A percentile compares a stretch with the other conserved stretches of the same genome.
Conservation (phyloP, 2,113 vertebrate genomes). For the Cygnus buccinator region DNA sequence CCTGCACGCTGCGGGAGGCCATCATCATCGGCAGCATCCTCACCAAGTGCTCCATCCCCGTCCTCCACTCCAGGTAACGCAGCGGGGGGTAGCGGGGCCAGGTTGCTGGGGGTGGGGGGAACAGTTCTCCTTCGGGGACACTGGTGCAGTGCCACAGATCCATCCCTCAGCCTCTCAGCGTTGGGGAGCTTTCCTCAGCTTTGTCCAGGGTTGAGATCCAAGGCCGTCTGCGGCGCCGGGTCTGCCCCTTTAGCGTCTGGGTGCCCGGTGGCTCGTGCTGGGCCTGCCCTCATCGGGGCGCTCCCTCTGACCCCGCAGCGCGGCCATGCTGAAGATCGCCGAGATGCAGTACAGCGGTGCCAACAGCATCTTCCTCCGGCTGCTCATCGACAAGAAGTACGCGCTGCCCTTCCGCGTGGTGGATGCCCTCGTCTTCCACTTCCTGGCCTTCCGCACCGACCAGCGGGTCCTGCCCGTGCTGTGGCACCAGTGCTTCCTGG, state of each 20-base stretch:
- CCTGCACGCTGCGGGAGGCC: slow-evolving; percentile 93
- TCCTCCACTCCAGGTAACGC: slow-evolving; percentile 93
- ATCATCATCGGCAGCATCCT: slow-evolving; percentile 96
- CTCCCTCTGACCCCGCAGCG: slow-evolving; percentile 69
- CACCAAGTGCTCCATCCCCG: slow-evolving; percentile 94
- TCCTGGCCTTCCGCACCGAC: slow-evolving; percentile 90
- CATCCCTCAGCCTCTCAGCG: not conserved
- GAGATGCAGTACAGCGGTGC: slow-evolving; percentile 97
- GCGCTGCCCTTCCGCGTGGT: slow-evolving; percentile 97
- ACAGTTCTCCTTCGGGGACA: no score
- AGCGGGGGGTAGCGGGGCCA: rapidly evolving
- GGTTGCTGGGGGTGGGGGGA: no score
- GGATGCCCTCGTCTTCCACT: slow-evolving; percentile 95
- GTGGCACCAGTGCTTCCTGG: slow-evolving; percentile 96
- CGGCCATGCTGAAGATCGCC: slow-evolving; percentile 94
- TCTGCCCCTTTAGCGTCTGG: not conserved
- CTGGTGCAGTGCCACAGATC: rapidly evolving
- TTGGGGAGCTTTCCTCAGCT: not conserved
- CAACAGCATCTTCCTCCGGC: slow-evolving; percentile 96
- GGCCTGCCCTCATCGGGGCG: rapidly evolving
- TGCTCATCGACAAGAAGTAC: slow-evolving; percentile 96
- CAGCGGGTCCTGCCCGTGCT: slow-evolving; percentile 89
- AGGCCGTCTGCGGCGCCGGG: not conserved
- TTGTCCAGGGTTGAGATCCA: rapidly evolving
- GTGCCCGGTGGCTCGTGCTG: not conserved